Evolutionary conservation across 2,888 invertebrate species (phyloP), one percentile per base, ranked within the genome.

Genomic region (Idaea straminata): DNA sequence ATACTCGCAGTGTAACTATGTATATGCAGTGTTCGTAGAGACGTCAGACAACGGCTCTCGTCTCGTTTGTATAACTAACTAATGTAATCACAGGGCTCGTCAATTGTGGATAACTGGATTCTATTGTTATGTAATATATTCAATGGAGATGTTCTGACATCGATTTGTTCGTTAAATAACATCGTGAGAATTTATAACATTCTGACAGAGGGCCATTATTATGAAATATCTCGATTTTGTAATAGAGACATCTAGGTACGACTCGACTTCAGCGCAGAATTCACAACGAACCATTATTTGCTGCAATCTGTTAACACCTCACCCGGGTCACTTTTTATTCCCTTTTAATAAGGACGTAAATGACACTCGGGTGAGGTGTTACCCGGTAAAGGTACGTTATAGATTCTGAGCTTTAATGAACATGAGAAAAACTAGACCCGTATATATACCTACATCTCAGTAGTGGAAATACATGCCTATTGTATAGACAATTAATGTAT

Each of bases 51-150:
- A 13, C 47, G 13, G 47, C 47, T 47, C 47, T 47, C 47, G 47
- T 47, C 47, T 47, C 47, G 47, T 47, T 47, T 47, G 47, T 47
- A 7, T 47, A 47, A 47, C 47, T 47, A 47, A 47, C 47, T 47
- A 47, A 47, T 47, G 0, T 47, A 47, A 47, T 47, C 47, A 47
- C 47, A 13, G 13, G 7, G 47, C 47, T 47, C 47, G 47, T 10
- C 5, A 47, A 47, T 47, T 47, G 47, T 13, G 10, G 47, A 47
- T 47, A 47, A 47, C 47, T 0, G 10, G 13, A 47, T 47, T 15
- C 25, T 36, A 61, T 61, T 47, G 25, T 15, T 61, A 47, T 47
- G 36, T 25, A 5, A 47, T 61, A 61, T 61, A 61, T 61, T 47
- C 25, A 16, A 61, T 47, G 47, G 47, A 47, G 47, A 47, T 47